Evolutionary conservation across 2,797 vertebrate species (phyloP).

Genomic region (Notoglanidium macrostoma): DNA sequence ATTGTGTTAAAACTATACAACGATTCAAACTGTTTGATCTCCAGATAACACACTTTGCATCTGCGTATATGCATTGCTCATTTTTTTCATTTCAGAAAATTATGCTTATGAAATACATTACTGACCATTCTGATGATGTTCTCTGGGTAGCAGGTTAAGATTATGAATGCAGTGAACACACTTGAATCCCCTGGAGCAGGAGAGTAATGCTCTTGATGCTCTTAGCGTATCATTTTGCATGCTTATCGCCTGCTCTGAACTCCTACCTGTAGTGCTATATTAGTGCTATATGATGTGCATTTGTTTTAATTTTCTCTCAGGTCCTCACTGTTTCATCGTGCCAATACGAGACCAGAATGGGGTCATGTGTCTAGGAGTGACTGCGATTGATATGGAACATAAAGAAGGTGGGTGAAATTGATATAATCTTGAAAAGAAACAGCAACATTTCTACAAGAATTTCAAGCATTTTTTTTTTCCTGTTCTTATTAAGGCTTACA

Average conservation of each 20-base stretch:
- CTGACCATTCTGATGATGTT: not conserved
- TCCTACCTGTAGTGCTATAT: not conserved
- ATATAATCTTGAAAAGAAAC: not conserved
- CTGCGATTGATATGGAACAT: constrained; percentile 67
- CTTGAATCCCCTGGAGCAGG: not conserved
- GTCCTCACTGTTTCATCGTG: constrained; percentile 72
- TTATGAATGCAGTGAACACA: not conserved
- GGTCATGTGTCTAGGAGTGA: constrained; percentile 66
- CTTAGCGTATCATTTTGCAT: not conserved
- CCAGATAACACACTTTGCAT: not conserved
- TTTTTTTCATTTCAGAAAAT: too few species aligned
- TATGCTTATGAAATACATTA: not conserved
- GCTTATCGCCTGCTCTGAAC: not conserved
- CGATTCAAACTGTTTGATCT: not conserved
- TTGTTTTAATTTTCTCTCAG: constrained; percentile 47
- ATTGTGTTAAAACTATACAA: too few species aligned
- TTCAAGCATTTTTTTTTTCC: not conserved
- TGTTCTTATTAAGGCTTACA: constrained; percentile 61
- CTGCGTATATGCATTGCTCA: not conserved
- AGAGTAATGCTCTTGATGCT: not conserved
- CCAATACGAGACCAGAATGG: constrained; percentile 64
- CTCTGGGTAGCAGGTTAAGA: not conserved
- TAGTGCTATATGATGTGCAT: not conserved
- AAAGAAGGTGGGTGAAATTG: constrained; percentile 67
- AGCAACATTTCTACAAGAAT: not conserved